Percentiles rank a stretch among this genome's conserved stretches.
phyloP scores from a whole-genome alignment of 2,888 invertebrate species.

The Fragum whitleyi region DNA sequence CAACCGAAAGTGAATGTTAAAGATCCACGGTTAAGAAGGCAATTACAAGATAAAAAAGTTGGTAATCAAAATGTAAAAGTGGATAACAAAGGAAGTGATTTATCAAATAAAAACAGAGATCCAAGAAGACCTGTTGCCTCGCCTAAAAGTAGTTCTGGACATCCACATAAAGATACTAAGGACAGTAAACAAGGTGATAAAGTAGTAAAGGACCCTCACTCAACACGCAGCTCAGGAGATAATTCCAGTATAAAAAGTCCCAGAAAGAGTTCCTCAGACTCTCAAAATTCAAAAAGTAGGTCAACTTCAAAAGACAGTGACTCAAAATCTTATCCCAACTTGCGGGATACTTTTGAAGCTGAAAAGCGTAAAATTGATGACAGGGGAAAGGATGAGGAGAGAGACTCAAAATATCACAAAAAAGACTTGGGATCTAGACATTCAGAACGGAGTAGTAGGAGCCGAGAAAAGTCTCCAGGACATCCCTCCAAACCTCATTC shows the following conservation, averaged over 20 bases:
- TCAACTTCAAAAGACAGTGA: slow-evolving; percentile 49
- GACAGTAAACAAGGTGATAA: background rate
- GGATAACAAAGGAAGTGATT: background rate
- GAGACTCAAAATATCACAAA: background rate
- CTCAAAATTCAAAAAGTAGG: slow-evolving; percentile 19
- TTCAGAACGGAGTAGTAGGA: slow-evolving; percentile 22
- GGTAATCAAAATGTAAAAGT: background rate
- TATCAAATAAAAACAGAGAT: slow-evolving; percentile 24
- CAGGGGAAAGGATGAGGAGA: background rate
- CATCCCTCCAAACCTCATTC: slow-evolving; percentile 42
- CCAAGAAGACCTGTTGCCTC: background rate
- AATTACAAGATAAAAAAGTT: background rate
- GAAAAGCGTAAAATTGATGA: slow-evolving; percentile 16
- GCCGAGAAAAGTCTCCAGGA: slow-evolving; percentile 30
- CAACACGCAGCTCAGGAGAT: background rate
- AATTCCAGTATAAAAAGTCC: slow-evolving; percentile 25
- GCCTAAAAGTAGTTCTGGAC: background rate
- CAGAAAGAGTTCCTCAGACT: slow-evolving; percentile 2
- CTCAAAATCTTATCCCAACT: slow-evolving; percentile 10
- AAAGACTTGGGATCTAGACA: slow-evolving; percentile 8
- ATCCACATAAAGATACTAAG: background rate
- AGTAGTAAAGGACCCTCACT: background rate
- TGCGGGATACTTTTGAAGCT: slow-evolving; percentile 5
- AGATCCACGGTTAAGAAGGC: slow-evolving; percentile 32
- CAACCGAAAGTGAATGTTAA: slow-evolving; percentile 23